Evolutionary conservation across 2,113 vertebrate species (phyloP), one percentile per base, ranked within the genome.

Genomic region (Zootoca vivipara): DNA sequence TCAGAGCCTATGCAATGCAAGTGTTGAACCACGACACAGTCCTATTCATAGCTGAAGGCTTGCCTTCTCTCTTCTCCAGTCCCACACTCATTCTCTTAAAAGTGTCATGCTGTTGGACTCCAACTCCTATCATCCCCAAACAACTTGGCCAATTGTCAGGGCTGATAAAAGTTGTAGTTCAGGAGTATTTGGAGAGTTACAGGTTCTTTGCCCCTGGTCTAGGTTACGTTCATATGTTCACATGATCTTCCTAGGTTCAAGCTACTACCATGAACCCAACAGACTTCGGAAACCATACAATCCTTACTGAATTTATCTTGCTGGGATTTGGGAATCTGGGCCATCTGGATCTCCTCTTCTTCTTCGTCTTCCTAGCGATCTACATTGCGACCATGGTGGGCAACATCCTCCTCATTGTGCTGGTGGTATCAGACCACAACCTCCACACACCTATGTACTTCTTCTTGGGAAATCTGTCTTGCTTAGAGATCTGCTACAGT

Each of bases 401-500:
- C 40, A 89, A 89, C 22, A 33, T 85, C 18, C 86, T 88, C 40
- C 82, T 88, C 67, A 18, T 88, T 62, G 46, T n/a, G 6, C 74
- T 88, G 67, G 67, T 88, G 67, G 20, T 72, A 28, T 62, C 16
- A 4, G 73, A 62, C 30, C 67, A 62, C 12, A 64, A 38, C n/a
- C 74, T 89, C 38, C 83, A 80, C 3, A 85, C n/a, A 3, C 82
- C 92, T 75, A 93, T 94, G 91, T 93, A 92, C 78, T 93, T 92
- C 87, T 94, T 93, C 88, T 79, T 93, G 87, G 93, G 91, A 62
- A 86, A 94, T 74, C 86, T 94, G 62, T 90, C 93, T 87, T 83
- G 89, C 89, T 90, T 95, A 85, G 94, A 95, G 87, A 85, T 89
- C 89, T 82, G 91, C 82, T 94, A 92, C 0, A 67, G 91, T 83